Conservation (phyloP, 1,140 invertebrate species). For the Harlomillsia oculata region DNA sequence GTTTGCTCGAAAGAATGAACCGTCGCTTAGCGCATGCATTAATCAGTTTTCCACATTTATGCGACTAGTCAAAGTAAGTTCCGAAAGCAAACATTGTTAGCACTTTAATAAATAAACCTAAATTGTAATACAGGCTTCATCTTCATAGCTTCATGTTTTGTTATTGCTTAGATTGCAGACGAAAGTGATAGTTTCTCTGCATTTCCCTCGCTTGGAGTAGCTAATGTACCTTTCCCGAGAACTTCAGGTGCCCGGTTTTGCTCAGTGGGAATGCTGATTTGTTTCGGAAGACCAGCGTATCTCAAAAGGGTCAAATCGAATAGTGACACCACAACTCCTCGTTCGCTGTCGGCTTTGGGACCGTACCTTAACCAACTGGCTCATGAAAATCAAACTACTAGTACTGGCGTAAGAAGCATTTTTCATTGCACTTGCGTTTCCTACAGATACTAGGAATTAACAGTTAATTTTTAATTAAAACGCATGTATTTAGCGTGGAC, state of each 20-base stretch:
- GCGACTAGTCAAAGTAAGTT: constrained; percentile 41
- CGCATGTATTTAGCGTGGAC: neutral
- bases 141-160: neutral
- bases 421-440: too few relatives aligned
- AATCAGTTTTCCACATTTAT: constrained; percentile 59
- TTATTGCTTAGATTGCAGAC: constrained; percentile 15
- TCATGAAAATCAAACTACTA: constrained; percentile 26
- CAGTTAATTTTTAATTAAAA: neutral
- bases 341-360: constrained; percentile 65
- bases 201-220: constrained; percentile 29
- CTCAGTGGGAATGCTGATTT: constrained; percentile 67
- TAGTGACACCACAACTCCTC: constrained; percentile 57
- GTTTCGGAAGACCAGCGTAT: constrained; percentile 70
- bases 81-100: neutral
- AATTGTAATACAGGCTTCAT: neutral
- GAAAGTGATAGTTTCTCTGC: constrained; percentile 14
- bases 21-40: constrained; percentile 69
- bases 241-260: constrained; percentile 90
- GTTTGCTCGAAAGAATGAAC: constrained; percentile 62
- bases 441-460: neutral
- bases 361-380: constrained; percentile 40
- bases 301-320: constrained; percentile 57
- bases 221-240: constrained; percentile 85
- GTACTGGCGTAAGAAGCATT: too few relatives aligned
- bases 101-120: neutral